phyloP scores from a whole-genome alignment of 2,113 vertebrate genomes.

The Trinectes maculatus region DNA sequence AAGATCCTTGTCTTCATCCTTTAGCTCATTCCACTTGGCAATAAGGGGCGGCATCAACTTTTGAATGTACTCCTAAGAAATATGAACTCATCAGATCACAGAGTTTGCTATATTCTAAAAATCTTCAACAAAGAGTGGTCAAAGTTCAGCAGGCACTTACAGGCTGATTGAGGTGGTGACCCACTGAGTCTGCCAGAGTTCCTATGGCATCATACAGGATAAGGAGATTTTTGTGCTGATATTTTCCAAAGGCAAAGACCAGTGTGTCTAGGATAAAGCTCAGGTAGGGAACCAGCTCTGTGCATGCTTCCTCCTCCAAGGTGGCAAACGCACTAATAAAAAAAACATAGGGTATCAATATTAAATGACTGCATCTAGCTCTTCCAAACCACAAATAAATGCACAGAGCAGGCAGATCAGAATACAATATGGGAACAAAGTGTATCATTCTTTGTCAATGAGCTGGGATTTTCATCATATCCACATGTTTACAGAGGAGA shows the following conservation, averaged over 20 bases:
- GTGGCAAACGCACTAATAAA: slow-evolving; percentile 90
- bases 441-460: slow-evolving; percentile 72
- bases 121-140: neutral
- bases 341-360: neutral
- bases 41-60: slow-evolving; percentile 95
- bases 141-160: slow-evolving; percentile 78
- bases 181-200: slow-evolving; percentile 93
- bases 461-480: slow-evolving; percentile 70
- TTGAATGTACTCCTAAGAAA: slow-evolving; percentile 90
- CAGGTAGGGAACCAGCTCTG: slow-evolving; percentile 94
- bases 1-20: slow-evolving; percentile 94
- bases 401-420: slow-evolving; percentile 60
- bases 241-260: slow-evolving; percentile 95
- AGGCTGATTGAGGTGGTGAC: slow-evolving; percentile 94
- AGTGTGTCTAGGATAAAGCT: slow-evolving; percentile 95
- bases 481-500: slow-evolving; percentile 18
- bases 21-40: slow-evolving; percentile 94
- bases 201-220: slow-evolving; percentile 97
- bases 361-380: neutral
- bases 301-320: slow-evolving; percentile 95
- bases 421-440: slow-evolving; percentile 64
- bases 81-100: neutral
- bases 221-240: slow-evolving; percentile 97
- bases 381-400: neutral
- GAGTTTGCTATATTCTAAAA: neutral